Evolutionary conservation across 2,797 vertebrate genomes (phyloP).

Genomic region (Discoglossus pictus): DNA sequence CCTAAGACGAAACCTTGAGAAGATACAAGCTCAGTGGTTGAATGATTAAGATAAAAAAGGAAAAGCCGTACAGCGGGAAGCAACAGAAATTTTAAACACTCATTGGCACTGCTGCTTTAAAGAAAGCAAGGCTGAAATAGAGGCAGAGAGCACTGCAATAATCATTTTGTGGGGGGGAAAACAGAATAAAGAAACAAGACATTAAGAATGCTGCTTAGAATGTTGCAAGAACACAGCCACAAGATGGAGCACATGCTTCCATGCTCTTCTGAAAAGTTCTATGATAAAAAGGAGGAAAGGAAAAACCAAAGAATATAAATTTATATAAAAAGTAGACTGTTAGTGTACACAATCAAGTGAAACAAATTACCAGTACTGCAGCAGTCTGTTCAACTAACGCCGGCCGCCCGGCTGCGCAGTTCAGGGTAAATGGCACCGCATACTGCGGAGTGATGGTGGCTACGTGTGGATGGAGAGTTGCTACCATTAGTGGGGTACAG

Average conservation of each 20-base stretch:
- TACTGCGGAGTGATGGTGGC: constrained; percentile 96
- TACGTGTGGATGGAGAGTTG: constrained; percentile 97
- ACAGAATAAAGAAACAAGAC: constrained; percentile 61
- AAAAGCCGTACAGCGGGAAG: constrained; percentile 62
- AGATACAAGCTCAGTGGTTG: constrained; percentile 64
- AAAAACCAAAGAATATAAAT: constrained; percentile 55
- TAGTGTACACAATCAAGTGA: constrained; percentile 78
- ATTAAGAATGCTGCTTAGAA: constrained; percentile 64
- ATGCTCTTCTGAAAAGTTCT: constrained; percentile 91
- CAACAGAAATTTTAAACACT: constrained; percentile 59
- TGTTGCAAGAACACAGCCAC: constrained; percentile 81
- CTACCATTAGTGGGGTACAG: constrained; percentile 99
- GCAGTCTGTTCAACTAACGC: constrained; percentile 98
- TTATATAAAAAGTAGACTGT: constrained; percentile 63
- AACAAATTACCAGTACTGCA: constrained; percentile 98
- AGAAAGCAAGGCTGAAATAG: constrained; percentile 53
- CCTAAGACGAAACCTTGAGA: constrained; percentile 60
- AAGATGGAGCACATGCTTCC: constrained; percentile 92
- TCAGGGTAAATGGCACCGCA: constrained; percentile 94
- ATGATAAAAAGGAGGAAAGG: constrained; percentile 65
- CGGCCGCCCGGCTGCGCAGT: constrained; percentile 91
- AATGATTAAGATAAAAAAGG: constrained; percentile 57
- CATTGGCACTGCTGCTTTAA: constrained; percentile 43
- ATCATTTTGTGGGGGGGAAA: constrained; percentile 64
- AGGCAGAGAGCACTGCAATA: constrained; percentile 72